These are phyloP conservation scores for Myoxocephalus aenaeus DNA, from an alignment of 2,797 vertebrate genomes.

Conservation along the genomic window DNA sequence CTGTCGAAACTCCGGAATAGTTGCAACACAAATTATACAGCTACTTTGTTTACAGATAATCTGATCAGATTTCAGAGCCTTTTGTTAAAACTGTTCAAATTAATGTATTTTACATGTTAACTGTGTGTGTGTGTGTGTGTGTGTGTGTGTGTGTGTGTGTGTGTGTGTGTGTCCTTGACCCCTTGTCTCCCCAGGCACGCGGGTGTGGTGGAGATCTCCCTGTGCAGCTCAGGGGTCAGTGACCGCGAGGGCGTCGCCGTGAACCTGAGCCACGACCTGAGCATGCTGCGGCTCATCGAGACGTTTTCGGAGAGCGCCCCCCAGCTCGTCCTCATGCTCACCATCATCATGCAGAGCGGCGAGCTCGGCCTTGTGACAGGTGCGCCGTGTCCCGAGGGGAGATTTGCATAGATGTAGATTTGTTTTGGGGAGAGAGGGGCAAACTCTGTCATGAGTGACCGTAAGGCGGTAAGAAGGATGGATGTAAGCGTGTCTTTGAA, in stretches of 20 bases:
- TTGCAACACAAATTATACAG: background rate
- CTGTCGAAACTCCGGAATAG: background rate
- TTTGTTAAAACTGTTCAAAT: too few relatives aligned
- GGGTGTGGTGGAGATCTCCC: slow-evolving; percentile 59
- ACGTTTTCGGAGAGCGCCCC: slow-evolving; percentile 91
- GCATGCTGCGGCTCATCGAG: slow-evolving; percentile 90
- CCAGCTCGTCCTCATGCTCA: slow-evolving; percentile 88
- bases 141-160: background rate
- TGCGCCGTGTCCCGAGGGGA: background rate
- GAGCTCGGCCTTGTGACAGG: slow-evolving; percentile 79
- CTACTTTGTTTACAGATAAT: background rate
- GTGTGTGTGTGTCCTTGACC: background rate
- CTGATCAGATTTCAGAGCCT: background rate
- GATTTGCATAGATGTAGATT: too few relatives aligned
- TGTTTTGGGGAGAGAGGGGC: too few relatives aligned
- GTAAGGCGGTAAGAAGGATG: too few relatives aligned
- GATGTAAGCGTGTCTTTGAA: too few relatives aligned
- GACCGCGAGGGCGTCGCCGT: slow-evolving; percentile 27
- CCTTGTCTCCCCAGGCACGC: slow-evolving; percentile 60
- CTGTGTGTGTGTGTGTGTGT: too few relatives aligned
- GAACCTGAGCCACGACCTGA: slow-evolving; percentile 88
- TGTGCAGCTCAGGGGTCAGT: accelerated
- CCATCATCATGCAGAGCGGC: slow-evolving; percentile 77
- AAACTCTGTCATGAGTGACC: too few relatives aligned
- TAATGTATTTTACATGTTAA: background rate